A percentile compares a stretch with the other conserved stretches of the same genome.
Conservation (phyloP, 2,113 vertebrate species). For the Mohoua ochrocephala region DNA sequence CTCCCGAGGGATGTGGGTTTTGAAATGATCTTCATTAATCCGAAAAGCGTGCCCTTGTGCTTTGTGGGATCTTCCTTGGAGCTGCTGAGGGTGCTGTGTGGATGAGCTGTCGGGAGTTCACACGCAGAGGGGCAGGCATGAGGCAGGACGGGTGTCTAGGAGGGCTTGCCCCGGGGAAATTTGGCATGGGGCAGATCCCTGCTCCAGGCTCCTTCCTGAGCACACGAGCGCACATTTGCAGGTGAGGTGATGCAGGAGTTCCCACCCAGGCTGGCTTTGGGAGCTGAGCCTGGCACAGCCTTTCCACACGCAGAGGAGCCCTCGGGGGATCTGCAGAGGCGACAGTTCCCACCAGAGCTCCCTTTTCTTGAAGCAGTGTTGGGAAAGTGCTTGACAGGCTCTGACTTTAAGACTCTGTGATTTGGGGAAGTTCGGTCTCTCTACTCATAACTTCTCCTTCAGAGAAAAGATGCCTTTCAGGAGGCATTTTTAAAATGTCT, state of each 20-base stretch:
- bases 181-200: accelerated
- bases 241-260: not conserved
- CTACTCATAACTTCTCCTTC: not conserved
- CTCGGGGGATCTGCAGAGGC: accelerated
- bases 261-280: not conserved
- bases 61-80: not conserved
- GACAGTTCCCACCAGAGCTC: not conserved
- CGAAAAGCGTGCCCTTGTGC: not conserved
- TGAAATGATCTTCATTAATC: not conserved
- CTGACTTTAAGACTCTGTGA: not conserved
- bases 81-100: not conserved
- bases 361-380: not conserved
- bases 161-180: too few species aligned
- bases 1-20: not conserved
- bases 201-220: not conserved
- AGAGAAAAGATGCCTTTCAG: not conserved
- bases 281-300: not conserved
- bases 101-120: not conserved
- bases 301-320: accelerated
- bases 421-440: not conserved
- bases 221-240: not conserved
- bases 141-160: not conserved
- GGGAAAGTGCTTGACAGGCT: not conserved
- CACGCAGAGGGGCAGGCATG: accelerated
- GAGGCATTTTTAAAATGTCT: not conserved